Percentiles rank a stretch among this genome's conserved stretches.
Evolutionary conservation across 2,797 vertebrate genomes (phyloP).

Genomic region (Anomalospiza imberbis): DNA sequence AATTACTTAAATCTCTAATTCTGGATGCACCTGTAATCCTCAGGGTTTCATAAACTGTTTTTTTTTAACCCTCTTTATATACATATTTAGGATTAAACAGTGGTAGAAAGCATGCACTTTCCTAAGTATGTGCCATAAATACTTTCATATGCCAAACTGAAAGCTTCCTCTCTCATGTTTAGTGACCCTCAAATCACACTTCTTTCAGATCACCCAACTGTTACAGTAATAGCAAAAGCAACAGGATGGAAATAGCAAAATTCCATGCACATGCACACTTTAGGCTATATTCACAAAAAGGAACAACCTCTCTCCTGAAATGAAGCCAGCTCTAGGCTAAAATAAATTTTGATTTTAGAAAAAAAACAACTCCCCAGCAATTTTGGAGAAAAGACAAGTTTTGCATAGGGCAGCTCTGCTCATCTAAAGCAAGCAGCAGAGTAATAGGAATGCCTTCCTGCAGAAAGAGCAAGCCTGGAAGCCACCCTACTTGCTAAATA

Average conservation of each 20-base stretch:
- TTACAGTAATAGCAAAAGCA: slow-evolving; percentile 38
- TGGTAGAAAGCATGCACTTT: not conserved
- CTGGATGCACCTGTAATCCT: not conserved
- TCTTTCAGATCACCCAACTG: slow-evolving; percentile 38
- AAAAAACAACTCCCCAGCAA: not conserved
- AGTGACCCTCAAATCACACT: slow-evolving; percentile 42
- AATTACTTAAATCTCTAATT: not conserved
- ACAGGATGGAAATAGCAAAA: not conserved
- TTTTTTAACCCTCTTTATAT: not conserved
- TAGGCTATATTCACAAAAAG: not conserved
- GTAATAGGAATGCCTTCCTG: not conserved
- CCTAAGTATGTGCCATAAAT: not conserved
- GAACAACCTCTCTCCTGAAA: not conserved
- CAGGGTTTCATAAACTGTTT: not conserved
- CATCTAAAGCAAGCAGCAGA: not conserved
- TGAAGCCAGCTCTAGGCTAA: not conserved
- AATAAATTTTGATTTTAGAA: not conserved
- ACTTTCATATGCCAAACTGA: not conserved
- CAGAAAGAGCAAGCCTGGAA: not conserved
- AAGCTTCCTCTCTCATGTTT: not conserved
- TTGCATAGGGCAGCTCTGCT: not conserved
- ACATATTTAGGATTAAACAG: not conserved
- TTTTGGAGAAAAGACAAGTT: not conserved
- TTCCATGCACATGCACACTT: not conserved
- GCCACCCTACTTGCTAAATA: not conserved